Conservation (phyloP, 2,888 invertebrate genomes). For the Hypomecis atomaria region DNA sequence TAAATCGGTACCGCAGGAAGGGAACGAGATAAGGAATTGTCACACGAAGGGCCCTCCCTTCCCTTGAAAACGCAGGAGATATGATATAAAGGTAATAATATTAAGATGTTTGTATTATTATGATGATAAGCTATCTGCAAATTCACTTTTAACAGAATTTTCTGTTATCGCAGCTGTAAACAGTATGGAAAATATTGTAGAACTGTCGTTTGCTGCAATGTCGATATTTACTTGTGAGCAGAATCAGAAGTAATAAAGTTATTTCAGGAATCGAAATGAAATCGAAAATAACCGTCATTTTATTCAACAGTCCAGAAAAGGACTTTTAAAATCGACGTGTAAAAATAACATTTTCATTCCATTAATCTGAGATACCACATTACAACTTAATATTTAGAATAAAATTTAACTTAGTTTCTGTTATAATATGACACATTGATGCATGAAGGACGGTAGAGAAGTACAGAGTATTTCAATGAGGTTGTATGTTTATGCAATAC, state of each 20-base stretch:
- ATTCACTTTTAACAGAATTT: constrained; percentile 40
- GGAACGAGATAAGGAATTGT: constrained; percentile 75
- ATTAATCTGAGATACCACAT: too few species aligned
- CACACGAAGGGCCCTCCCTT: constrained; percentile 51
- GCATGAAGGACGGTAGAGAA: too few species aligned
- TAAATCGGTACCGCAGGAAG: constrained; percentile 78
- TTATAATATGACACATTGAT: too few species aligned
- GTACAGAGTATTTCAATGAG: too few species aligned
- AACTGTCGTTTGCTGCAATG: constrained; percentile 3
- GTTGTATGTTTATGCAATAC: too few species aligned
- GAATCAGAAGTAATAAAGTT: background rate
- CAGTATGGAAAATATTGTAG: background rate
- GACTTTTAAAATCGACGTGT: too few species aligned
- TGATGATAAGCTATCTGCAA: constrained; percentile 37
- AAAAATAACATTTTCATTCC: too few species aligned
- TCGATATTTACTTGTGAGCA: background rate
- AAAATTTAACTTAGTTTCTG: too few species aligned
- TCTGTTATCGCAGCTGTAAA: constrained; percentile 26
- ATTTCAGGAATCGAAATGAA: background rate
- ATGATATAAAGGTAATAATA: constrained; percentile 39
- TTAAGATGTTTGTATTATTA: constrained; percentile 38
- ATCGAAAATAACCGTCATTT: too few species aligned
- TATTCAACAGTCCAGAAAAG: too few species aligned
- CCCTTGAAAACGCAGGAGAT: constrained; percentile 29
- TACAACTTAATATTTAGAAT: too few species aligned